Evolutionary conservation across 2,797 vertebrate genomes (phyloP), one percentile per base, ranked within the genome.

Genomic region (Amphiprion clarkii): DNA sequence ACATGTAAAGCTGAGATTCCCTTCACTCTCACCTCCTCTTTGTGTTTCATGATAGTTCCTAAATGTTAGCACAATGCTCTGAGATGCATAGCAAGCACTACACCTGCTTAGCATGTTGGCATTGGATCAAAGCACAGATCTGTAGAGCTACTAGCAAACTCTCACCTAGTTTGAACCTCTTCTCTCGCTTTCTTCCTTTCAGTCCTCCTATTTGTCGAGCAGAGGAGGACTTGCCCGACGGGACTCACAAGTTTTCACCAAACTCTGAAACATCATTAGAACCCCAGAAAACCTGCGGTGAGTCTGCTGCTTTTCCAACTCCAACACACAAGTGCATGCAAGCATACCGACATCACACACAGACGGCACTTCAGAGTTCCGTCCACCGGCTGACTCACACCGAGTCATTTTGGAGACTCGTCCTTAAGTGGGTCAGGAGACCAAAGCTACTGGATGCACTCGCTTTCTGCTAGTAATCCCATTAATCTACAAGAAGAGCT

Each of bases 221-320:
- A 51, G 96, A 97, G 78, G 95, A 92, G 56, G 95, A 97, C 42
- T 80, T 94, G 39, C 90, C 92, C 0, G 96, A 97, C n/a, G 95
- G 95, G 44, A 94, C 91, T 60, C 94, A 92, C 70, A 96, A 96
- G 83, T 96, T 96, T 36, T 97, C 96, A 21, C 96, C 96, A 44
- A 96, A 91, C 87, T 96, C 97, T 0, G 97, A 98, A 64, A 95
- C 95, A 0, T 95, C 96, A 2, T 85, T 95, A 10, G 96, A 97
- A 52, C 91, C 95, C 48, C 96, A 96, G 84, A 97, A 96, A 88
- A 95, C 96, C 65, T 98, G 97, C 0, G 97, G 97, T 97, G 78
- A 95, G 96, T 75, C 67, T 13, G 10, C 52, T 12, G 6, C 21
- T 2, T 7, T 46, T 71, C 53, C 27, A 25, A 46, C 56, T 11